Evolutionary conservation across 1,140 invertebrate species (phyloP).

Genomic region (Scaptodrosophila lebanonensis): DNA sequence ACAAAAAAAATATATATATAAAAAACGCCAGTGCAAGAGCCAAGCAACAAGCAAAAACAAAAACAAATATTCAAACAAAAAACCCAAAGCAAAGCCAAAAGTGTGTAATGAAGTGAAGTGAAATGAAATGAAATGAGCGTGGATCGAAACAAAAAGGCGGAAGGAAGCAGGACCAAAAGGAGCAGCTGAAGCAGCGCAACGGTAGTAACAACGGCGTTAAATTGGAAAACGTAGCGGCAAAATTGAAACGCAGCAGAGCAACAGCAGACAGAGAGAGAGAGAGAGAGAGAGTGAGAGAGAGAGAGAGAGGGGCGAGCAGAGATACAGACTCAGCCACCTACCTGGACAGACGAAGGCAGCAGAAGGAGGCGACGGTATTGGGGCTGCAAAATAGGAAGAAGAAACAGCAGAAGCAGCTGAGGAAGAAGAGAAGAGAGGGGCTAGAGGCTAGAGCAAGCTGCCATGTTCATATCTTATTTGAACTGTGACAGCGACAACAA

Average conservation of each 20-base stretch:
- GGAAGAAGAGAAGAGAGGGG: constrained; percentile 14
- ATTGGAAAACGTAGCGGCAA: neutral
- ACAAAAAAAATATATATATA: neutral
- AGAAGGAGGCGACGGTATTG: too few species aligned
- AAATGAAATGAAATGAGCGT: constrained; percentile 40
- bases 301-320: neutral
- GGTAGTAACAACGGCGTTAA: too few species aligned
- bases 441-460: constrained; percentile 10
- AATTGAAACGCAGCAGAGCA: neutral
- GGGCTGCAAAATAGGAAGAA: too few species aligned
- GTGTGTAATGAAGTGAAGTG: constrained; percentile 52
- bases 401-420: neutral
- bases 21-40: neutral
- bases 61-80: neutral
- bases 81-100: constrained; percentile 9
- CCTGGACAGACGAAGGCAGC: too few species aligned
- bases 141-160: too few species aligned
- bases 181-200: too few species aligned
- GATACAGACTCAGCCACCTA: too few species aligned
- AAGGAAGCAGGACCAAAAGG: too few species aligned
- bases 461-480: constrained; percentile 75
- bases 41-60: neutral
- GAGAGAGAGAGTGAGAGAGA: neutral
- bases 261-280: too few species aligned
- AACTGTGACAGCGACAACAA: constrained; percentile 48